Percentiles rank a stretch among this genome's conserved stretches.
Conservation (phyloP, 2,888 invertebrate genomes). For the Camptogramma bilineatum region DNA sequence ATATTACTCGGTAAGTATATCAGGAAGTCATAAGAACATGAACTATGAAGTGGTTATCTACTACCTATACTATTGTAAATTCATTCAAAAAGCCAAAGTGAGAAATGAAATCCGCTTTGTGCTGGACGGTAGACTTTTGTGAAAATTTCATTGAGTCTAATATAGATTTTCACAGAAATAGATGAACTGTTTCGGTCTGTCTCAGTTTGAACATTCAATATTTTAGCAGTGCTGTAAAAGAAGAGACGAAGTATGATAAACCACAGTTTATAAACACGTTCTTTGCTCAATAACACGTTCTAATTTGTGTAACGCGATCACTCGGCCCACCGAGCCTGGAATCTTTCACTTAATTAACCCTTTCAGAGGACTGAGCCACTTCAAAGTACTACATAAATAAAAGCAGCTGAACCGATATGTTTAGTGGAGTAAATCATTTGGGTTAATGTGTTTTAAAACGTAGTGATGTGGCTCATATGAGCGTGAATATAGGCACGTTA, state of each 20-base stretch:
- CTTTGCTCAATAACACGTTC: slow-evolving; percentile 80
- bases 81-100: neutral
- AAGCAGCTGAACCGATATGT: slow-evolving; percentile 62
- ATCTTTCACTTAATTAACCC: slow-evolving; percentile 83
- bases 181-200: slow-evolving; percentile 2
- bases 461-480: slow-evolving; percentile 31
- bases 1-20: neutral
- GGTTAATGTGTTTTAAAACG: slow-evolving; percentile 61
- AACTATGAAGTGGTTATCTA: neutral
- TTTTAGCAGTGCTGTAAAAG: neutral
- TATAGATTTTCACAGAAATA: neutral
- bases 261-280: slow-evolving; percentile 61
- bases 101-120: neutral
- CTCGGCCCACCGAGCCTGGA: slow-evolving; percentile 69
- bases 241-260: neutral
- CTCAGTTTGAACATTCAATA: neutral
- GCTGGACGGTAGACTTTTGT: neutral
- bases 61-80: too few relatives aligned
- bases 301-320: slow-evolving; percentile 81
- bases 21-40: neutral
- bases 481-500: slow-evolving; percentile 18
- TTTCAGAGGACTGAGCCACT: slow-evolving; percentile 73
- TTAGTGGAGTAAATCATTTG: slow-evolving; percentile 64
- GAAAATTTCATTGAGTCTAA: neutral
- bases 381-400: slow-evolving; percentile 79